A percentile compares a stretch with the other conserved stretches of the same genome.
Evolutionary conservation across 2,888 invertebrate genomes (phyloP).

Genomic region (Eristalis arbustorum): DNA sequence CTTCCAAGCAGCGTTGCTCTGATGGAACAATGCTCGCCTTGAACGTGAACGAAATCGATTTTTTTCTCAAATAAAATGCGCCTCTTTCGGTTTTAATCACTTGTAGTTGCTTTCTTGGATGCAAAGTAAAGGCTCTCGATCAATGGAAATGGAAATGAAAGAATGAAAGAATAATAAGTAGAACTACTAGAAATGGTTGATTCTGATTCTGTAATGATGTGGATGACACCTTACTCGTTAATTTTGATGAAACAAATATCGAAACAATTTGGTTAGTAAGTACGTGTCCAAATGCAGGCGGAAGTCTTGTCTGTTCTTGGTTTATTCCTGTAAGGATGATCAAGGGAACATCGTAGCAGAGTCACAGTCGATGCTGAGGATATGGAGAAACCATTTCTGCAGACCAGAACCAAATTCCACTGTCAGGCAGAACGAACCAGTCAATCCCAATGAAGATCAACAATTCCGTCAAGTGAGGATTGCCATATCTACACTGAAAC

Average conservation of each 20-base stretch:
- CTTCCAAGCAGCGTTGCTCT: constrained; percentile 7
- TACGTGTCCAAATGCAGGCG: constrained; percentile 45
- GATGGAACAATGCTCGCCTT: not conserved
- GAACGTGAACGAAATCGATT: constrained; percentile 36
- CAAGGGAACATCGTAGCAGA: too few species aligned
- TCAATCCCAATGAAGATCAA: too few species aligned
- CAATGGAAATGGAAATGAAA: constrained; percentile 5
- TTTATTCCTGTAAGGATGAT: too few species aligned
- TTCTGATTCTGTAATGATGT: constrained; percentile 37
- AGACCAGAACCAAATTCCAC: too few species aligned
- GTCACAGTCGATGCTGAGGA: too few species aligned
- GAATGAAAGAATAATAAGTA: not conserved
- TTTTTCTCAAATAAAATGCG: constrained; percentile 32
- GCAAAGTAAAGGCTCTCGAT: constrained; percentile 24
- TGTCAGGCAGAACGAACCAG: too few species aligned
- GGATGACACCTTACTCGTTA: constrained; percentile 14
- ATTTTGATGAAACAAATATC: constrained; percentile 34
- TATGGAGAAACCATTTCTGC: too few species aligned
- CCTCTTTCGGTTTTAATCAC: not conserved
- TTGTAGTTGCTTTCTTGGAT: constrained; percentile 1
- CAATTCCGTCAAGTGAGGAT: too few species aligned
- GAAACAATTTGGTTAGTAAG: constrained; percentile 1
- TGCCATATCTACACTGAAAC: too few species aligned
- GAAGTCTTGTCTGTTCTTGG: too few species aligned
- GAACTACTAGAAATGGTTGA: constrained; percentile 44